Percentiles rank a stretch among this genome's conserved stretches.
phyloP scores from a whole-genome alignment of 2,888 invertebrate species.

The Ophion ventricosus region DNA sequence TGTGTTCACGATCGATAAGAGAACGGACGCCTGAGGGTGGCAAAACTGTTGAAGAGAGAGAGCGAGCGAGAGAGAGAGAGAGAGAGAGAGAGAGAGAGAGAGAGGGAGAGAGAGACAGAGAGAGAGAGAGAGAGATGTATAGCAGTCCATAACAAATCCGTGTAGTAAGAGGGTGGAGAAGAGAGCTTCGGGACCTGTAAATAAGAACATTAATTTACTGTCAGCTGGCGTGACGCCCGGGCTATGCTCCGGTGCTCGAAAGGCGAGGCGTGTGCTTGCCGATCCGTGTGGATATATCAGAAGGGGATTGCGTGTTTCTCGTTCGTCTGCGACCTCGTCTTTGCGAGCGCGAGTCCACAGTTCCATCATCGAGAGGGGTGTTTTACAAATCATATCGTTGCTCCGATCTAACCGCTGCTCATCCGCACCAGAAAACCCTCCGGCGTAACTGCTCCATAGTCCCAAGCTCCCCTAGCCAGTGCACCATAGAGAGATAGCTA shows the following conservation, averaged over 20 bases:
- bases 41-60: slow-evolving; percentile 46
- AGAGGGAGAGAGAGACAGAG: slow-evolving; percentile 38
- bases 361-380: slow-evolving; percentile 54
- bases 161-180: slow-evolving; percentile 49
- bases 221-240: slow-evolving; percentile 72
- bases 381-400: slow-evolving; percentile 63
- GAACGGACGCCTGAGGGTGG: slow-evolving; percentile 57
- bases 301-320: slow-evolving; percentile 42
- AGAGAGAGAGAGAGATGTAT: slow-evolving; percentile 35
- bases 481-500: background rate
- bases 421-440: slow-evolving; percentile 15
- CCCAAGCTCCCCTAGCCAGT: background rate
- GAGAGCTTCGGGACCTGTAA: slow-evolving; percentile 63
- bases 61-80: slow-evolving; percentile 34
- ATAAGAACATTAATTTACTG: slow-evolving; percentile 71
- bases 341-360: slow-evolving; percentile 11
- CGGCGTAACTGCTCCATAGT: background rate
- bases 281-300: slow-evolving; percentile 31
- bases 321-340: slow-evolving; percentile 36
- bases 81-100: slow-evolving; percentile 39
- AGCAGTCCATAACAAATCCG: slow-evolving; percentile 54
- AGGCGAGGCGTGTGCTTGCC: slow-evolving; percentile 43
- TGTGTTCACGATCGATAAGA: slow-evolving; percentile 66
- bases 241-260: slow-evolving; percentile 34
- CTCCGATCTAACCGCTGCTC: slow-evolving; percentile 39